These are phyloP conservation scores for Ceratotherium simum DNA, from an alignment of 2,113 vertebrate genomes.

Conservation along the genomic window DNA sequence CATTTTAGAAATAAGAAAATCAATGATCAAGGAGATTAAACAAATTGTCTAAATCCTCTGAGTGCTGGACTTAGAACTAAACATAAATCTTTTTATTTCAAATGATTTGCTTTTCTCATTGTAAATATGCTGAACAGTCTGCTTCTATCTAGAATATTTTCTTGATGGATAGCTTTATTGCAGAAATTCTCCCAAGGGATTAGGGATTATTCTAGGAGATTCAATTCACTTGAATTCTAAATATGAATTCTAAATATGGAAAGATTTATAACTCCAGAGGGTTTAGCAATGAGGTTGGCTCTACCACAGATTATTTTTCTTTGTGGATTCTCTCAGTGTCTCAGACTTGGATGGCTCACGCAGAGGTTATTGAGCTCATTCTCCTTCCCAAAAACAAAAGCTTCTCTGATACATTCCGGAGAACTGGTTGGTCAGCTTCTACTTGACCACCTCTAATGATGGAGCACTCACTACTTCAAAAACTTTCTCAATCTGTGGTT, in stretches of 20 bases:
- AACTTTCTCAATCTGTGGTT: background rate
- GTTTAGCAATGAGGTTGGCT: background rate
- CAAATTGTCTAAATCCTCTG: background rate
- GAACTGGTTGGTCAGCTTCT: background rate
- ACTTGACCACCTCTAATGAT: background rate
- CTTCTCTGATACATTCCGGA: background rate
- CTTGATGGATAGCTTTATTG: background rate
- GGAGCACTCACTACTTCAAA: background rate
- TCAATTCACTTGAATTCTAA: conserved; percentile 38
- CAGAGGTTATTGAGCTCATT: background rate
- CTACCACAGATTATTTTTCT: background rate
- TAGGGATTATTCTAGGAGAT: conserved; percentile 3
- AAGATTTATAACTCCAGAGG: background rate
- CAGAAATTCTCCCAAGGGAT: background rate
- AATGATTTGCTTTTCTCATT: background rate
- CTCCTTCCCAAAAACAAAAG: background rate
- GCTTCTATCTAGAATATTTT: background rate
- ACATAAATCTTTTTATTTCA: background rate
- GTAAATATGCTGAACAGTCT: background rate
- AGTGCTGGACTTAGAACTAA: background rate
- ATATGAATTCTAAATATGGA: background rate
- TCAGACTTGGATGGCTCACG: background rate
- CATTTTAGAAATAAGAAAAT: background rate
- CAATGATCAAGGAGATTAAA: background rate
- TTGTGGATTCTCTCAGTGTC: background rate